Evolutionary conservation across 2,113 vertebrate genomes (phyloP), one percentile per base, ranked within the genome.

Genomic region (Pleuronectes platessa): DNA sequence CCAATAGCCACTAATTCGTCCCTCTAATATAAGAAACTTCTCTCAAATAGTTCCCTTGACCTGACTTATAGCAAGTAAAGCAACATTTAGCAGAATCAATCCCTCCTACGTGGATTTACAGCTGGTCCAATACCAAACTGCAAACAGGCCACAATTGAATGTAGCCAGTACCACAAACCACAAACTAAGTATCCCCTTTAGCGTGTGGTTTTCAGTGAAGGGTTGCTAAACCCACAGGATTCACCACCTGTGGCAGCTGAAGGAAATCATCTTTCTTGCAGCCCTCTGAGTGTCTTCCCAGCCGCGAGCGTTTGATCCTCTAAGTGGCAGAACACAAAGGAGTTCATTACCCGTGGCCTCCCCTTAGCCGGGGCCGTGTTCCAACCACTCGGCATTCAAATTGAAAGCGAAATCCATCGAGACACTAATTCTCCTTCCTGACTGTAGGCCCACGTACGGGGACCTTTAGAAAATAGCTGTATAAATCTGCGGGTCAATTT

Each of bases 401-500:
- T 82, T 76, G 83, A 90, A 90, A 90, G 76, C 72, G 77, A 92
- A 91, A 93, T 90, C 86, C 79, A 81, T 78, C 85, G 86, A 89
- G 86, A 85, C 83, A 76, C 72, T 92, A 81, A 90, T 92, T 91
- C 68, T 53, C 79, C 74, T 81, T 81, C 71, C 79, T 86, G 85
- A 83, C 86, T 83, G 85, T 86, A 63, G 51, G 79, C 76, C 63
- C 61, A 74, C 67, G 56, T 78, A 86, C 68, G 85, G 83, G 66
- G 82, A 87, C 83, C 72, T 90, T 92, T 90, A 74, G 72, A 92
- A 90, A 91, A 87, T 75, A 74, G 87, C 85, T 88, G 89, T 74
- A 84, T 90, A 92, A 92, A 91, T 88, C 89, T 88, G 65, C 49
- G 27, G 88, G 83, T 91, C 86, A 88, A 90, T 91, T 91, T 88